Evolutionary conservation across 2,797 vertebrate species (phyloP).

Genomic region (Microctenopoma lineatum): DNA sequence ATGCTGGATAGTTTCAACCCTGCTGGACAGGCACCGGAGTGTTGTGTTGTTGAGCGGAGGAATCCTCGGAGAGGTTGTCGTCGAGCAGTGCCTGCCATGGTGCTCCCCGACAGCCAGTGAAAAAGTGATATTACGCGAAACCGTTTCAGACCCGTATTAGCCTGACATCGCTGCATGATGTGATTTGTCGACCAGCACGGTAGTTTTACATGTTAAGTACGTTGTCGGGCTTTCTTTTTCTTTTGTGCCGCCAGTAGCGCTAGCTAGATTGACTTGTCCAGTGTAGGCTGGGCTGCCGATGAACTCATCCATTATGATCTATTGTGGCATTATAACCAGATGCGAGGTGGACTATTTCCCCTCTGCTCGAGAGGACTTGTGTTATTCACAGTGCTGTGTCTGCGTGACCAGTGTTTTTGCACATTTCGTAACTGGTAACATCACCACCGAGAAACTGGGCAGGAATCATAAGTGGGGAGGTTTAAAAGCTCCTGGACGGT

Average conservation of each 20-base stretch:
- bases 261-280: conserved; percentile 53
- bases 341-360: conserved; percentile 46
- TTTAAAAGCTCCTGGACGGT: conserved; percentile 48
- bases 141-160: conserved; percentile 13
- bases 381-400: conserved; percentile 26
- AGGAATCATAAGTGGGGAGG: conserved; percentile 31
- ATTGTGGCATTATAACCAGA: conserved; percentile 26
- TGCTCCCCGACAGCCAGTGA: conserved; percentile 39
- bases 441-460: conserved; percentile 35
- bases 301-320: conserved; percentile 42
- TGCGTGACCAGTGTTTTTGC: conserved; percentile 49
- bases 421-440: conserved; percentile 57
- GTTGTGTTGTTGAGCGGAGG: conserved; percentile 77
- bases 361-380: conserved; percentile 17
- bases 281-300: conserved; percentile 31
- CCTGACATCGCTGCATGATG: conserved; percentile 36
- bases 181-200: conserved; percentile 28
- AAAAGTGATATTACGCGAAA: conserved; percentile 61
- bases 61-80: conserved; percentile 67
- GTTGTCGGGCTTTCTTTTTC: conserved; percentile 53
- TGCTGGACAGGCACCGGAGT: conserved; percentile 45
- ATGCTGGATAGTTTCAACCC: conserved; percentile 61
- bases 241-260: conserved; percentile 63
- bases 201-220: conserved; percentile 61
- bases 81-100: conserved; percentile 65